Conservation (phyloP, 2,888 invertebrate species). For the Tachina lurida region DNA sequence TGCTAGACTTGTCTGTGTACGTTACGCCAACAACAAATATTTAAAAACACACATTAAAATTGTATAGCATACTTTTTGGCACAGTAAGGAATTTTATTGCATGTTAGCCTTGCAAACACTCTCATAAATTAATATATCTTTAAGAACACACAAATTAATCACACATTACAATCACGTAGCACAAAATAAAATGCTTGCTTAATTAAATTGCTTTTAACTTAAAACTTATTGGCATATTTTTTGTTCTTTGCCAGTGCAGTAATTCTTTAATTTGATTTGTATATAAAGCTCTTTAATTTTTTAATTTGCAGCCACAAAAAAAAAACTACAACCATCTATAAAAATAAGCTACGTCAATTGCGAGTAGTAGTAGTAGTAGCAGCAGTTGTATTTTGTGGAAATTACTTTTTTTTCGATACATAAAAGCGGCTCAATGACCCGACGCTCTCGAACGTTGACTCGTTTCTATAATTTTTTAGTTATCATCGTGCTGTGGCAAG, state of each 20-base stretch:
- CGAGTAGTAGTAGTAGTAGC: conserved; percentile 17
- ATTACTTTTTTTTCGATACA: conserved; percentile 42
- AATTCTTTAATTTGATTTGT: conserved; percentile 15
- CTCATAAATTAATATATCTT: background rate
- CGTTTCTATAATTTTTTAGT: conserved; percentile 77
- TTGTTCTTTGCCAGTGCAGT: background rate
- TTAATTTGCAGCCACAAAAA: background rate
- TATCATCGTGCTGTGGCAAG: conserved; percentile 74
- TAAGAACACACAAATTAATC: background rate
- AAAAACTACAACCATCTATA: background rate
- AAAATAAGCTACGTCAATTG: conserved; percentile 52
- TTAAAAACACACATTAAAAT: conserved; percentile 24
- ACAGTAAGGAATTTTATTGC: conserved; percentile 27
- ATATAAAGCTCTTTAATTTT: conserved; percentile 8
- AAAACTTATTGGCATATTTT: background rate
- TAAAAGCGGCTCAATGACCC: conserved; percentile 79
- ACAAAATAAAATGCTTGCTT: background rate
- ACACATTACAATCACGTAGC: background rate
- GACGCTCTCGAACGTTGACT: conserved; percentile 81
- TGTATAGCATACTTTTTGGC: conserved; percentile 57
- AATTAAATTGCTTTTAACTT: conserved; percentile 16
- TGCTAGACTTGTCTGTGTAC: conserved; percentile 65
- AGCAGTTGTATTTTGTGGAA: conserved; percentile 30
- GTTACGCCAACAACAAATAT: conserved; percentile 17
- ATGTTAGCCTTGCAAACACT: background rate